These are phyloP conservation scores for Drosophila quadrilineata DNA, from an alignment of 1,140 invertebrate genomes.

Conservation along the genomic window DNA sequence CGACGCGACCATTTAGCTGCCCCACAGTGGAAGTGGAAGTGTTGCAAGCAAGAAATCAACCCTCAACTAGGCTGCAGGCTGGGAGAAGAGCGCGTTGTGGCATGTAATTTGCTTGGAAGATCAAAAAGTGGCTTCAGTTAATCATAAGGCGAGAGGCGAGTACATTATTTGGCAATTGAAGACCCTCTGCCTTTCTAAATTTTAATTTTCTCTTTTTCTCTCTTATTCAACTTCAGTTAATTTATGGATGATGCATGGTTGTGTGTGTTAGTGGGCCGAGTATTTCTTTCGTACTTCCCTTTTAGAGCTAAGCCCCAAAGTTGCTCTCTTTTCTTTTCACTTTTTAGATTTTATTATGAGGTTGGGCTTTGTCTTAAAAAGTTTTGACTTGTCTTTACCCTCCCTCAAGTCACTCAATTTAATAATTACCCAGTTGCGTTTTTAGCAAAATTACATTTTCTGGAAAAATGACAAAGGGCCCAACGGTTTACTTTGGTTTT, in stretches of 20 bases:
- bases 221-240: too few species aligned
- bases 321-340: conserved; percentile 15
- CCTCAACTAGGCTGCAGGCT: neutral
- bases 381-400: conserved; percentile 23
- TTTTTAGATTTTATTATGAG: neutral
- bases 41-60: conserved; percentile 25
- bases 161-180: conserved; percentile 68
- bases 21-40: conserved; percentile 36
- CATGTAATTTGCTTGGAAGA: conserved; percentile 62
- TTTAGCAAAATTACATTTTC: conserved; percentile 67
- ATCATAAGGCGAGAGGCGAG: conserved; percentile 44
- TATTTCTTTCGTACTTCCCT: conserved; percentile 9
- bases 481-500: conserved; percentile 27
- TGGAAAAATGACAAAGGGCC: conserved; percentile 56
- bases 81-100: conserved; percentile 38
- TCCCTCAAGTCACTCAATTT: conserved; percentile 38
- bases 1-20: conserved; percentile 12
- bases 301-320: too few species aligned
- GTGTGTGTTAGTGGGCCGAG: too few species aligned
- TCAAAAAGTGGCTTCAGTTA: conserved; percentile 70
- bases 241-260: conserved; percentile 18
- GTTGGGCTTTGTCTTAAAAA: conserved; percentile 33
- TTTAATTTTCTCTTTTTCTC: too few species aligned
- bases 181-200: neutral
- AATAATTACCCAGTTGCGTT: conserved; percentile 71